Conservation (phyloP, 2,888 invertebrate species). For the Dicranocentrus wangi region DNA sequence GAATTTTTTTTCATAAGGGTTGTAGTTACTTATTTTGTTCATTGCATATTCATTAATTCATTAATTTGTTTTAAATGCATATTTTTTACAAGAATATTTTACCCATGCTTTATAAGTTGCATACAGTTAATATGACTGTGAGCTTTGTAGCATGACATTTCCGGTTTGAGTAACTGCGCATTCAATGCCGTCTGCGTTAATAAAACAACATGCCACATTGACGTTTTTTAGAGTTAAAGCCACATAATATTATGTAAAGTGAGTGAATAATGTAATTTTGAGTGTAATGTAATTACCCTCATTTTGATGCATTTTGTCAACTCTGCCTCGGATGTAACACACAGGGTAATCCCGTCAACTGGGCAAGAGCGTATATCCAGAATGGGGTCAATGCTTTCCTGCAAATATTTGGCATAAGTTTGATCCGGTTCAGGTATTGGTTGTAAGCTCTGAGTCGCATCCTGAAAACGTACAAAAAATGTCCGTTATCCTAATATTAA, state of each 20-base stretch:
- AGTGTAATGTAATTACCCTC: constrained; percentile 80
- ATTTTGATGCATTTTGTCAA: constrained; percentile 93
- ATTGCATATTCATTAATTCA: too few relatives aligned
- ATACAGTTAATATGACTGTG: constrained; percentile 91
- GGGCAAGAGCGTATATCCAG: constrained; percentile 88
- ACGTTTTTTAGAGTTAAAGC: too few relatives aligned
- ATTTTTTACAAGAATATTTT: too few relatives aligned
- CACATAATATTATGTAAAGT: too few relatives aligned
- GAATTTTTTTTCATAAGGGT: too few relatives aligned
- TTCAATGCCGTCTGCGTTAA: constrained; percentile 87
- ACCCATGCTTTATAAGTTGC: constrained; percentile 80
- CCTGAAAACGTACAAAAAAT: constrained; percentile 78
- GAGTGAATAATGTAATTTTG: too few relatives aligned
- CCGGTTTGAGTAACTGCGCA: constrained; percentile 88
- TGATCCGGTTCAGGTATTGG: constrained; percentile 84
- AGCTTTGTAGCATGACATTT: constrained; percentile 86
- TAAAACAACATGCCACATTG: background rate
- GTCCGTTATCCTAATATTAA: too few relatives aligned
- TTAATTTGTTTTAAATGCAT: background rate
- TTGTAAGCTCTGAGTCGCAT: constrained; percentile 81
- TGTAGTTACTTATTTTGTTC: too few relatives aligned
- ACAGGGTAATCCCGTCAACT: constrained; percentile 87
- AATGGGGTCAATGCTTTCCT: constrained; percentile 81
- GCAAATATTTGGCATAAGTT: constrained; percentile 84
- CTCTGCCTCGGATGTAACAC: constrained; percentile 93